Evolutionary conservation across 2,888 invertebrate genomes (phyloP).

Genomic region (Nebria salina): DNA sequence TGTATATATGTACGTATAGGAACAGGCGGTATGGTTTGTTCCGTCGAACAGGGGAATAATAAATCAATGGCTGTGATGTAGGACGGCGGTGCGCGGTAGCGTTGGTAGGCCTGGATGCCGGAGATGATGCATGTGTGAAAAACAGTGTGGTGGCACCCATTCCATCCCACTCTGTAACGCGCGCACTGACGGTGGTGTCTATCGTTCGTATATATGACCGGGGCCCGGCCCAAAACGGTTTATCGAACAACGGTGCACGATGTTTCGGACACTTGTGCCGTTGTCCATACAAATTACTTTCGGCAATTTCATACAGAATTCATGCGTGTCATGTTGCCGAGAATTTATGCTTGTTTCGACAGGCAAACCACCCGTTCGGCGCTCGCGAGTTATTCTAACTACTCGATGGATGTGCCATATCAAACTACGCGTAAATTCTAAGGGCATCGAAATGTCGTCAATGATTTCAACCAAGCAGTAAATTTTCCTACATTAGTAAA

Average conservation of each 20-base stretch:
- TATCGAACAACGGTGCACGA: slow-evolving; percentile 37
- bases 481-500: background rate
- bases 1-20: slow-evolving; percentile 11
- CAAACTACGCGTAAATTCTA: slow-evolving; percentile 39
- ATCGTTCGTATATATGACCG: too few species aligned
- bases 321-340: slow-evolving; percentile 43
- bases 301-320: slow-evolving; percentile 46
- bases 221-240: slow-evolving; percentile 23
- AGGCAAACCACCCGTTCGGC: slow-evolving; percentile 9
- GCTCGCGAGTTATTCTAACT: background rate
- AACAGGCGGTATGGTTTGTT: slow-evolving; percentile 28
- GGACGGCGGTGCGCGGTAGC: background rate
- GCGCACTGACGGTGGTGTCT: background rate
- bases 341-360: slow-evolving; percentile 45
- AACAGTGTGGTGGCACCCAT: slow-evolving; percentile 32
- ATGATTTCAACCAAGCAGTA: slow-evolving; percentile 33
- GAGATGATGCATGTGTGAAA: slow-evolving; percentile 47
- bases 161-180: slow-evolving; percentile 15
- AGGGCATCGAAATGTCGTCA: slow-evolving; percentile 25
- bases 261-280: slow-evolving; percentile 39
- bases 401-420: slow-evolving; percentile 27
- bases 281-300: slow-evolving; percentile 47
- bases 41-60: slow-evolving; percentile 42
- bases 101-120: slow-evolving; percentile 40
- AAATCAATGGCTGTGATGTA: slow-evolving; percentile 37